These are phyloP conservation scores for Smittia sp. DNA, from an alignment of 2,888 invertebrate genomes.

Conservation along the genomic window DNA sequence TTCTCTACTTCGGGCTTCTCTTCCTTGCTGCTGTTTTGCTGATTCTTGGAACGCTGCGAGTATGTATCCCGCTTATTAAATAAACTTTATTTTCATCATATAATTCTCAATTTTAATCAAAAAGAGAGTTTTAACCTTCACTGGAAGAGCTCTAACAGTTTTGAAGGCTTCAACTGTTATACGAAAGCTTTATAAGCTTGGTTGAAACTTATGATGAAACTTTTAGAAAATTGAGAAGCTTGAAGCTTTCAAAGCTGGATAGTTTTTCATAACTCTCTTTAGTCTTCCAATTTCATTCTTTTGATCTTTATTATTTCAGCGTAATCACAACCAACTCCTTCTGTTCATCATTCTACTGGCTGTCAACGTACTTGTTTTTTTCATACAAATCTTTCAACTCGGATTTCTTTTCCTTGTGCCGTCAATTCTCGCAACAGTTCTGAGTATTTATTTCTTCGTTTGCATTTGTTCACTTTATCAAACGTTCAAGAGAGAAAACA, in stretches of 20 bases:
- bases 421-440: neutral
- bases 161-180: no score
- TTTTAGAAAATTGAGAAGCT: no score
- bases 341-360: conserved; percentile 4
- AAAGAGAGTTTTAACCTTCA: no score
- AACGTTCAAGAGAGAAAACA: neutral
- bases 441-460: conserved; percentile 3
- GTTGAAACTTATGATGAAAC: no score
- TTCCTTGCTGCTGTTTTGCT: neutral
- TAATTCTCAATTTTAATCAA: no score
- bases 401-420: neutral
- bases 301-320: neutral
- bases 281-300: neutral
- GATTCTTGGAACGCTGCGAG: neutral
- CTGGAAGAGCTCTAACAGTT: no score
- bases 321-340: neutral
- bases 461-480: conserved; percentile 17
- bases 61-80: no score
- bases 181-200: no score
- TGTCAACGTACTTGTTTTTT: neutral
- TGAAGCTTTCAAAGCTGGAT: no score
- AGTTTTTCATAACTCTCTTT: no score
- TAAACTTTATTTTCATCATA: no score
- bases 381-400: neutral
- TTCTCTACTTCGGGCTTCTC: neutral